phyloP scores from a whole-genome alignment of 2,113 vertebrate genomes.

The Onychostoma macrolepis region DNA sequence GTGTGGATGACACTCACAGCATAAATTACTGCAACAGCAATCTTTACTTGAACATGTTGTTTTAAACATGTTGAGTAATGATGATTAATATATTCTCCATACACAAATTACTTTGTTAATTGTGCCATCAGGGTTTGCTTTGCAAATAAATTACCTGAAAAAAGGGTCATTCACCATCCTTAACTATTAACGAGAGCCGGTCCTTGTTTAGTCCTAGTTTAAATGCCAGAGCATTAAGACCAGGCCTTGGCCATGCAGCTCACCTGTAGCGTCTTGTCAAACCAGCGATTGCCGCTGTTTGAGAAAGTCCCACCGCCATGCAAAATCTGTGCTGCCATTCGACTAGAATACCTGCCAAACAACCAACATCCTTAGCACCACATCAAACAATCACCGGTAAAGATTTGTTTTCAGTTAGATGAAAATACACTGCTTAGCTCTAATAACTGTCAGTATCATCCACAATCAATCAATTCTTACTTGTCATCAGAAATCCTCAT shows the following conservation, averaged over 20 bases:
- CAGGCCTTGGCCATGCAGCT: neutral
- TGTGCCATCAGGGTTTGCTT: neutral
- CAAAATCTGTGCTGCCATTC: constrained; percentile 83
- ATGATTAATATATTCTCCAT: neutral
- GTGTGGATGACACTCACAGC: neutral
- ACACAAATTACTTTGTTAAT: neutral
- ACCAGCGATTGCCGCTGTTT: constrained; percentile 88
- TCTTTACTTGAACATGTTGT: neutral
- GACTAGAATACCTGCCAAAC: constrained; percentile 76
- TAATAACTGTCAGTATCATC: neutral
- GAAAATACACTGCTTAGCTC: neutral
- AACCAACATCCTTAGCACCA: constrained; percentile 22
- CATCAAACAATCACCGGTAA: neutral
- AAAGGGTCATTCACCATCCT: neutral
- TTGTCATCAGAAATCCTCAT: constrained; percentile 83
- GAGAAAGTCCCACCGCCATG: constrained; percentile 85
- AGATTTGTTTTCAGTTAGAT: neutral
- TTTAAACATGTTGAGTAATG: no score
- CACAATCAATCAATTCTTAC: constrained; percentile 60
- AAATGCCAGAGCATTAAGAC: neutral
- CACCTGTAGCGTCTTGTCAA: constrained; percentile 87
- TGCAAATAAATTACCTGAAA: neutral
- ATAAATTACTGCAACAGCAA: neutral
- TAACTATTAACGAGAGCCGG: neutral
- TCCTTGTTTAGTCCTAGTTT: neutral